Base-by-base conservation (phyloP, 2,797 vertebrate species). In the Pteronotus mesoamericanus region DNA sequence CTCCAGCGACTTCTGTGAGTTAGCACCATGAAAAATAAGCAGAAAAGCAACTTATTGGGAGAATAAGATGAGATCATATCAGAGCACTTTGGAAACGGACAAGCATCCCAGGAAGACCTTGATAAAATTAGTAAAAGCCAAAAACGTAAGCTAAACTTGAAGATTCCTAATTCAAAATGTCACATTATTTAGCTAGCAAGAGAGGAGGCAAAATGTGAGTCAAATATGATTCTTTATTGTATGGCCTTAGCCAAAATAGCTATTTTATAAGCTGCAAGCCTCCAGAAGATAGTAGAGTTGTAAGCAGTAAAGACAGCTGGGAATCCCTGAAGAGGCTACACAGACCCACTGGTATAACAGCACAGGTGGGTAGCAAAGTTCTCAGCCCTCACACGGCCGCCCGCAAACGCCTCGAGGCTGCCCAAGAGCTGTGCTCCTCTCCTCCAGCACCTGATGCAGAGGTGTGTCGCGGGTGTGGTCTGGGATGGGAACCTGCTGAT, bases 1-100 rank as follows among this genome's bases (percentile, higher is more conserved):
- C 96, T 97, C 89, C 91, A 91, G 69, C 51, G 94, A 98, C 96
- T 98, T 87, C 96, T 97, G 93, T 96, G 96, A 97, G 86, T 97
- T 96, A 97, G 96, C 75, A 0, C 95, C 59, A 32, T 96, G 96
- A 97, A 94, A 97, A 98, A 93, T 72, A 89, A 97, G 71, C 96
- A 96, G 93, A 95, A 97, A 96, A 90, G 86, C 94, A 77, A 97
- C 94, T 95, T 75, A 61, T 87, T 95, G 91, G 86, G 34, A 95
- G 94, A 94, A 86, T 84, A 84, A 95, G 78, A 97, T 96, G 97
- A 98, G 96, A 97, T 98, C 96, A 96, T 95, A 96, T 96, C 94
- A 74, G 80, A 83, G 91, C 18, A 8, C 79, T 95, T 80, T 96
- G 94, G 91, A 95, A 97, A 96, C 89, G 42, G 86, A 97, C 71